Percentiles rank a stretch among this genome's conserved stretches.
Evolutionary conservation across 2,797 vertebrate genomes (phyloP).

Genomic region (Allobates femoralis): DNA sequence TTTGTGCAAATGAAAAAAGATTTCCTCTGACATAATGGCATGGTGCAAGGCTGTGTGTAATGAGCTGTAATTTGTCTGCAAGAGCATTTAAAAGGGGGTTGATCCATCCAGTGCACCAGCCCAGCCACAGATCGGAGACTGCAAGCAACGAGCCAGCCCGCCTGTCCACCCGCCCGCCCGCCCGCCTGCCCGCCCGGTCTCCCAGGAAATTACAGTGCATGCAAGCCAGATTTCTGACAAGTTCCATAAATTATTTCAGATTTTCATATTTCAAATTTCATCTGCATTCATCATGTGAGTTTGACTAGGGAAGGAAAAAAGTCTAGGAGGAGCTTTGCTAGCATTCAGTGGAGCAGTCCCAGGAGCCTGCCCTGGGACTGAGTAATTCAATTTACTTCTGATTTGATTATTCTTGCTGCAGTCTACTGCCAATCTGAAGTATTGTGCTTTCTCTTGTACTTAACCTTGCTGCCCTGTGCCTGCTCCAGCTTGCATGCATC

Average conservation of each 20-base stretch:
- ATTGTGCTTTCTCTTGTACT: constrained; percentile 99
- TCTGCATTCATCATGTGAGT: constrained; percentile 97
- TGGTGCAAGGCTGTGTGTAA: constrained; percentile 96
- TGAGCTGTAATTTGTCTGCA: constrained; percentile 99
- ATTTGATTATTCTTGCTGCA: constrained; percentile 99
- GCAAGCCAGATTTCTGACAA: constrained; percentile 95
- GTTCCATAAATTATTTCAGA: constrained; percentile 99
- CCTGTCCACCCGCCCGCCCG: constrained; percentile 82
- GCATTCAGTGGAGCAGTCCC: constrained; percentile 88
- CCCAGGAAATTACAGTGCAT: constrained; percentile 85
- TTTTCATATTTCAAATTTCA: constrained; percentile 99
- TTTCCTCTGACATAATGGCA: constrained; percentile 98
- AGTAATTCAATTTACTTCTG: constrained; percentile 99
- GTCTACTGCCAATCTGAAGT: constrained; percentile 99
- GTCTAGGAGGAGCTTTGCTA: constrained; percentile 86
- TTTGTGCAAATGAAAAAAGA: constrained; percentile 99
- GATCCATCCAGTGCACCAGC: constrained; percentile 81
- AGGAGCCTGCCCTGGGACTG: constrained; percentile 93
- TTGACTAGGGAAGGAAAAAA: constrained; percentile 80
- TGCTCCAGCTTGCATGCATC: constrained; percentile 89
- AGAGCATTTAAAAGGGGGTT: constrained; percentile 85
- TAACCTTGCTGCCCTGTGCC: constrained; percentile 98
- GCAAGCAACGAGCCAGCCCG: constrained; percentile 78
- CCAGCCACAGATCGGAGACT: constrained; percentile 75
- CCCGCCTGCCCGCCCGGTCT: constrained; percentile 81